Base-by-base conservation (phyloP, 2,113 vertebrate species). In the Lepus americanus region DNA sequence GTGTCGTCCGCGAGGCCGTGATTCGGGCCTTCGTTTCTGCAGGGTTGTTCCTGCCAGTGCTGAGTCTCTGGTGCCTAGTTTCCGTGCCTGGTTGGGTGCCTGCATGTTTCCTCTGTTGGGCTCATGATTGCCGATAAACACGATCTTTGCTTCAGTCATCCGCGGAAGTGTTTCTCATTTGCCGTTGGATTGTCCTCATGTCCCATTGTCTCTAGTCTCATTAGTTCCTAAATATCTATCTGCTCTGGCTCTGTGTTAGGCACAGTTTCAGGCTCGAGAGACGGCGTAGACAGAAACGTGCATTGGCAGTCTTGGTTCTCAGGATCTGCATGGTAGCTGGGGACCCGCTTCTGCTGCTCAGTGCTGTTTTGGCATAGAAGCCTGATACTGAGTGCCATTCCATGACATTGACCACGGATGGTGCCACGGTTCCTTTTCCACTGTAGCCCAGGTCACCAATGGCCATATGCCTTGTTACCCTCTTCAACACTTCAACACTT, bases 11-110 rank as follows among this genome's bases (percentile, higher is more conserved):
- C 5, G 39, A 39, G 9, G 27, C 33, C 51, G 31, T 59, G 51
- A 67, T 31, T 51, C 27, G 6, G 66, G 27, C 73, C 53, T 16
- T 17, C 12, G 7, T 39, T 31, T 11, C 55, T 44, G 7, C 27
- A 6, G 14, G 16, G 5, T 9, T 55, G 3, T 16, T 16, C 17
- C 12, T 33, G 3, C 33, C 19, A 20, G 1, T 5, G 3, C 17
- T 66, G 53, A 55, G 55, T 33, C 70, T 14, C 33, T 55, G 53
- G 55, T 79, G 29, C 17, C 44, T 7, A 0, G 20, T 85, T 85
- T 49, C 31, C 23, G 23, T 9, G 31, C 31, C 2, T 74, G 20
- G 17, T 53, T 53, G 19, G 8, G 25, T 29, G 25, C 17, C 14
- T 31, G 67, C 27, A 19, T 36, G 36, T 23, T 11, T 92, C 17